A percentile compares a stretch with the other conserved stretches of the same genome.
Conservation (phyloP, 2,888 invertebrate species). For the Drosophila colorata region DNA sequence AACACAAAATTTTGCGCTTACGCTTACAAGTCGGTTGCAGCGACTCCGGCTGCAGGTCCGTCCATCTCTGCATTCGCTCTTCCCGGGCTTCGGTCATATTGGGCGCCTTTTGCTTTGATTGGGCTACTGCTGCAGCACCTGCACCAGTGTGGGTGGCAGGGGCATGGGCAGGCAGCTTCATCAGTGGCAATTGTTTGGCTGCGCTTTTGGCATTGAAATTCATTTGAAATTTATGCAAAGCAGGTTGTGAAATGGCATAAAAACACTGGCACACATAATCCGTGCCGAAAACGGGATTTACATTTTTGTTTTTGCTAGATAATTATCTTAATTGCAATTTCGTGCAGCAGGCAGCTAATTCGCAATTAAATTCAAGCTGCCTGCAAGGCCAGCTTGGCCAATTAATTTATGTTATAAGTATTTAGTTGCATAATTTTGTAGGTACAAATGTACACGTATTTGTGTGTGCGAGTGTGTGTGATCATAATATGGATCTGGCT, state of each 20-base stretch:
- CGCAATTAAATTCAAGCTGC: slow-evolving; percentile 63
- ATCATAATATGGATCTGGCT: background rate
- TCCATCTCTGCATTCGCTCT: background rate
- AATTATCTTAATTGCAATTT: slow-evolving; percentile 82
- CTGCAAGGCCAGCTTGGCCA: slow-evolving; percentile 27
- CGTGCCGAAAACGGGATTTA: slow-evolving; percentile 51
- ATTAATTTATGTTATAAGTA: slow-evolving; percentile 41
- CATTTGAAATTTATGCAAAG: slow-evolving; percentile 77
- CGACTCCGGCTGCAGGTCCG: slow-evolving; percentile 6
- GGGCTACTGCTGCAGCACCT: too few species aligned
- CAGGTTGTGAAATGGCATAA: slow-evolving; percentile 47
- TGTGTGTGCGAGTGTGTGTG: too few species aligned
- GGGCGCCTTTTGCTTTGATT: slow-evolving; percentile 48
- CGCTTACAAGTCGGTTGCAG: slow-evolving; percentile 44
- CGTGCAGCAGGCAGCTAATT: slow-evolving; percentile 57
- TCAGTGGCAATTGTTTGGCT: slow-evolving; percentile 74
- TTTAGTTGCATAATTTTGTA: slow-evolving; percentile 23
- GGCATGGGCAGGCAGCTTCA: slow-evolving; percentile 44
- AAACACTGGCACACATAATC: slow-evolving; percentile 56
- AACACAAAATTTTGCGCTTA: slow-evolving; percentile 79
- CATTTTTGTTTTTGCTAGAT: slow-evolving; percentile 72
- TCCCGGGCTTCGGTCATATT: slow-evolving; percentile 14
- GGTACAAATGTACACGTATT: too few species aligned
- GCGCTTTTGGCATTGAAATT: slow-evolving; percentile 74
- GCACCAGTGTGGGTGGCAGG: slow-evolving; percentile 10